A percentile compares a stretch with the other conserved stretches of the same genome.
phyloP scores from a whole-genome alignment of 2,888 invertebrate species.

The Cerceris rybyensis region DNA sequence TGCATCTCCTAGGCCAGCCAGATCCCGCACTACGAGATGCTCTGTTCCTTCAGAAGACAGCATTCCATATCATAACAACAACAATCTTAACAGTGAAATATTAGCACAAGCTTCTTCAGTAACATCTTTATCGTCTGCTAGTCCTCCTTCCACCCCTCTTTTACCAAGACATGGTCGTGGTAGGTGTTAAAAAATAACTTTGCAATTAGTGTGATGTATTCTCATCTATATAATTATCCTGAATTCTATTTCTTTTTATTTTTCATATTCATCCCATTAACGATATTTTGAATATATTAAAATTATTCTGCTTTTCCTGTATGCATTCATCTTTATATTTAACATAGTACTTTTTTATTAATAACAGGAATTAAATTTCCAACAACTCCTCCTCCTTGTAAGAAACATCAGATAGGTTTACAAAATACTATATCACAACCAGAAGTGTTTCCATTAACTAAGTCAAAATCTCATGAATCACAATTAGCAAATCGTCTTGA shows the following conservation, averaged over 20 bases:
- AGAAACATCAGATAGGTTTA: slow-evolving; percentile 87
- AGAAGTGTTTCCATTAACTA: slow-evolving; percentile 87
- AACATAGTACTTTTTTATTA: slow-evolving; percentile 18
- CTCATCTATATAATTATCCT: too few relatives aligned
- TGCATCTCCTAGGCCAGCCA: slow-evolving; percentile 83
- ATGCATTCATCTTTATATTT: slow-evolving; percentile 2
- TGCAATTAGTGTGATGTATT: not conserved
- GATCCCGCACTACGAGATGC: slow-evolving; percentile 83
- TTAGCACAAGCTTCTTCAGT: slow-evolving; percentile 82
- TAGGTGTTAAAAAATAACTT: slow-evolving; percentile 38
- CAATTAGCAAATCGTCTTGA: slow-evolving; percentile 88
- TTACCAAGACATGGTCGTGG: slow-evolving; percentile 71
- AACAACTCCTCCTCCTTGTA: slow-evolving; percentile 91
- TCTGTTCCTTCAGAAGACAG: slow-evolving; percentile 86
- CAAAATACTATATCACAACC: slow-evolving; percentile 76
- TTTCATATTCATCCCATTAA: not conserved
- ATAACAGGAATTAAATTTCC: slow-evolving; percentile 87
- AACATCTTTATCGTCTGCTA: slow-evolving; percentile 83
- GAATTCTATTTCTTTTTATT: not conserved
- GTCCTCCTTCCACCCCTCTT: slow-evolving; percentile 79
- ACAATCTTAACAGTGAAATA: slow-evolving; percentile 76
- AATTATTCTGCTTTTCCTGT: not conserved
- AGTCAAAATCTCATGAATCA: slow-evolving; percentile 96
- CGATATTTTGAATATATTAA: too few relatives aligned
- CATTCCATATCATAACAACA: slow-evolving; percentile 81